These are phyloP conservation scores for Leptinotarsa tumamoca DNA, from an alignment of 2,888 invertebrate species.

Conservation along the genomic window DNA sequence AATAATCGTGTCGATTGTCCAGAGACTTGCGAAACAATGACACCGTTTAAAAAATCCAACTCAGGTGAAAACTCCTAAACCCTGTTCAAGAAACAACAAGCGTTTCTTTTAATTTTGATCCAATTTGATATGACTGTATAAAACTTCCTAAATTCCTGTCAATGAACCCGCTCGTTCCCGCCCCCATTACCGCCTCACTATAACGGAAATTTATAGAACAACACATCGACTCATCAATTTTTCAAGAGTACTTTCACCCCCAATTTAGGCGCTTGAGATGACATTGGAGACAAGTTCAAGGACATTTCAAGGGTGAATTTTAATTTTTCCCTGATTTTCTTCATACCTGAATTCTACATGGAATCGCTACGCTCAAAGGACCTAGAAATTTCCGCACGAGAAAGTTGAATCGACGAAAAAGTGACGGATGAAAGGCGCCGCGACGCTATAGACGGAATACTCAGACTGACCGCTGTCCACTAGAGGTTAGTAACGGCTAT, in stretches of 20 bases:
- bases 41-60: too few species aligned
- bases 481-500: constrained; percentile 14
- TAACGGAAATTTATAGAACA: constrained; percentile 8
- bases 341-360: constrained; percentile 12
- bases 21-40: too few species aligned
- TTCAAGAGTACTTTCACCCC: constrained; percentile 11
- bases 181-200: background rate
- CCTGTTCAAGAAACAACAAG: too few species aligned
- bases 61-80: background rate
- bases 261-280: background rate
- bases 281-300: constrained; percentile 1
- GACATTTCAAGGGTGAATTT: background rate
- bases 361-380: background rate
- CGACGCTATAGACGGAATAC: constrained; percentile 9
- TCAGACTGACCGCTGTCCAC: constrained; percentile 17
- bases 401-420: background rate
- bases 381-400: background rate
- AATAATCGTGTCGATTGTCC: too few species aligned
- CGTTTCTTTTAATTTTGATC: too few species aligned
- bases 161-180: constrained; percentile 9
- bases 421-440: background rate
- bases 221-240: constrained; percentile 4
- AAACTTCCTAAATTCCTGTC: background rate
- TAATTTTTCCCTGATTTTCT: background rate
- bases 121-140: too few species aligned